Evolutionary conservation across 1,140 invertebrate genomes (phyloP), one percentile per base, ranked within the genome.

Genomic region (Drosophila sulfurigaster): DNA sequence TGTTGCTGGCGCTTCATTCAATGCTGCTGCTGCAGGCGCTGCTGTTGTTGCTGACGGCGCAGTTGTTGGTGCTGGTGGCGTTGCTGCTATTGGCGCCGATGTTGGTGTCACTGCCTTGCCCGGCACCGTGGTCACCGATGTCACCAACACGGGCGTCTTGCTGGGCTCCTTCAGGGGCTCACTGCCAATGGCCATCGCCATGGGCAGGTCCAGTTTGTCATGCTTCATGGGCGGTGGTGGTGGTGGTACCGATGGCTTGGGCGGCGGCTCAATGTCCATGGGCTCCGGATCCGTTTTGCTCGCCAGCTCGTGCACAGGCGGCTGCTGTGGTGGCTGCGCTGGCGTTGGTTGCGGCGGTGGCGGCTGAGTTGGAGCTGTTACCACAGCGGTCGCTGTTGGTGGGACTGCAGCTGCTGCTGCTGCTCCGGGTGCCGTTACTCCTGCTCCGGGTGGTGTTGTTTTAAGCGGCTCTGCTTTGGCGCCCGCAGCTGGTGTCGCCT

Each of bases 221-320:
- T 72, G 78, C 49, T 88, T 88, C 0, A 87, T 64, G 1, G 82
- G 75, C 54, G 86, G 85, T 13, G 83, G 69, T 3, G 85, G 85
- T 30, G 83, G 70, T 4, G 91, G 87, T 20, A 82, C 87, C 43
- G 91, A 86, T 4, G 87, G 83, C 65, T 92, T 92, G 3, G 87
- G 79, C 8, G 89, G 58, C 8, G 91, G 87, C 46, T 92, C 91
- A 70, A 92, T 92, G 15, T 92, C 91, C 91, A 92, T 92, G 16
- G 92, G 92, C 51, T 92, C 91, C 0, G 91, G 91, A 43, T 92
- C 91, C 6, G 88, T 92, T 79, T 92, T 92, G 56, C 85, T 92
- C 11, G 71, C 78, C 25, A 75, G 63, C 32, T 92, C 91, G 48
- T 79, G 79, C n/a, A 80, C 76, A 6, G 82, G 83, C 2, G 51